Evolutionary conservation across 2,888 invertebrate genomes (phyloP), one percentile per base, ranked within the genome.

Genomic region (Volucella inanis): DNA sequence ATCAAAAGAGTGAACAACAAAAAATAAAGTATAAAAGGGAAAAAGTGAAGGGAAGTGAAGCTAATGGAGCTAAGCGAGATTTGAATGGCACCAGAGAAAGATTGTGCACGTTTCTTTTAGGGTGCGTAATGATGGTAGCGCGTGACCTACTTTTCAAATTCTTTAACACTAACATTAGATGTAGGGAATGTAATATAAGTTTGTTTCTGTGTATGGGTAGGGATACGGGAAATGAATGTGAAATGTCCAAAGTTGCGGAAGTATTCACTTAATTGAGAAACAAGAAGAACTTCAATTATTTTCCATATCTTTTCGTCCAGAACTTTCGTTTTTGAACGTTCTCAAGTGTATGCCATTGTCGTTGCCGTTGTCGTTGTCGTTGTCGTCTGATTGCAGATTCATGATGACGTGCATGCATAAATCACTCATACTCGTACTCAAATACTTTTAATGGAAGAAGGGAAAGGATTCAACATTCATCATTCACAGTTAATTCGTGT

Each of bases 371-470:
- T 22, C 18, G 31, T 14, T 45, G 49, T 70, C 64, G 52, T 50
- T 75, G 75, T 70, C 67, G 45, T 43, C 54, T 79, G 70, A 80
- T 84, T 84, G 79, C 61, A 41, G 68, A 84, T 84, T 84, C 80
- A 79, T 84, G 75, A 62, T 61, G 59, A 55, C 43, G 61, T 80
- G 70, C 64, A 84, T 80, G 70, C 64, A 84, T 80, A 80, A 84
- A 76, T 84, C 84, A 79, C 57, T 50, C n/a, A 31, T 43, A 55
- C 57, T 50, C n/a, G 15, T 43, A 55, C 38, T 47, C 72, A n/a
- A 57, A 65, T 54, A 64, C 15, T 43, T 31, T 38, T 18, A n/a
- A 59, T 38, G 39, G 12, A 49, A 65, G 41, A 43, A 50, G 31
- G 57, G 75, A 75, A 50, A 31, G 4, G 31, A 4, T 31, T 6